Evolutionary conservation across 1,140 invertebrate genomes (phyloP), one percentile per base, ranked within the genome.

Genomic region (Cardiocondyla obscurior): DNA sequence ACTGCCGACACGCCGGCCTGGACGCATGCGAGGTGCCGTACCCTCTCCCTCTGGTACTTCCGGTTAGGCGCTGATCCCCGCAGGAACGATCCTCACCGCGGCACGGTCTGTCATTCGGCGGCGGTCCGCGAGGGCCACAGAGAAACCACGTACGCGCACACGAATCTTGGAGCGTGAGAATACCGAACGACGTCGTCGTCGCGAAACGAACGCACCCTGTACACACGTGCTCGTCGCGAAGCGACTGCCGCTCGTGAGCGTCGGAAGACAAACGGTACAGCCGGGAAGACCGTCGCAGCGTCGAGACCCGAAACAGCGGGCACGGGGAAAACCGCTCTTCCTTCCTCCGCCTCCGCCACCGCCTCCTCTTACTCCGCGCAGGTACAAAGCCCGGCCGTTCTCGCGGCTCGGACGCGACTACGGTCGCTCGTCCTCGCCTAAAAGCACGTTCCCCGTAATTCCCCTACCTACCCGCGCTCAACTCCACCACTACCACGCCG

Each of bases 371-470:
- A 12, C 36, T 44, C n/a, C 22, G 6, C 49, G 16, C 60, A 22
- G 55, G 55, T 42, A 55, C n/a, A 36, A n/a, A 57, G n/a, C 44
- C 30, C 44, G 51, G 49, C 22, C 33, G 55, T 39, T 57, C 39
- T 74, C 79, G 74, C 85, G 84, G 84, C 53, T 88, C 84, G 87
- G 70, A 83, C 83, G 81, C 87, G 81, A 88, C 87, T 88, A 84
- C 86, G 86, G 84, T 14, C 83, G 85, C 87, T 85, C 87, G 87
- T 88, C 74, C 86, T 85, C 82, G 73, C 84, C 84, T 88, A 85
- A 88, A 77, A 88, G 83, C 81, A 88, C 86, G 87, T 88, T 88
- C 87, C 73, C 83, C 72, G 72, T 88, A 88, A 88, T 88, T 76
- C 83, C 86, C 69, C 49, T 55, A 28, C 53, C 73, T 14, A 65